Evolutionary conservation across 2,113 vertebrate genomes (phyloP).

Genomic region (Colius striatus): DNA sequence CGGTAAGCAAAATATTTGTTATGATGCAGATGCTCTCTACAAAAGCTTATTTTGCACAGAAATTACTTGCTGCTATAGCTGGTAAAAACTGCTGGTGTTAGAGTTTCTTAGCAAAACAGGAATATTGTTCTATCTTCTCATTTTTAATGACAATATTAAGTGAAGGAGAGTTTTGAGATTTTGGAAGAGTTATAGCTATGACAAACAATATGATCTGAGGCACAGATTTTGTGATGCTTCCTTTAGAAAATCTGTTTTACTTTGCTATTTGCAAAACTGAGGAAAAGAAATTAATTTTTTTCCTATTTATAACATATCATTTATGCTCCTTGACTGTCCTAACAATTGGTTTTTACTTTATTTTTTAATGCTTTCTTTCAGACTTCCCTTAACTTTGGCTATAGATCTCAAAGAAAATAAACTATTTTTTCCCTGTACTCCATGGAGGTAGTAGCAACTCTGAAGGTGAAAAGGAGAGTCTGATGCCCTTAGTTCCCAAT

Average conservation of each 20-base stretch:
- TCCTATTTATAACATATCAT: neutral
- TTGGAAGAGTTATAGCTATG: neutral
- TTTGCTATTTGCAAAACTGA: neutral
- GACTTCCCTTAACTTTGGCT: neutral
- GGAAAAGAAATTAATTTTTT: neutral
- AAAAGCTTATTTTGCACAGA: conserved; percentile 24
- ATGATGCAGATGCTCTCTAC: conserved; percentile 2
- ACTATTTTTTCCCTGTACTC: fast-evolving
- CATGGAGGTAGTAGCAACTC: neutral
- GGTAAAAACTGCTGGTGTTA: neutral
- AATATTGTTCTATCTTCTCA: neutral
- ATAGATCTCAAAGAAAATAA: neutral
- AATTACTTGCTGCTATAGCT: conserved; percentile 5
- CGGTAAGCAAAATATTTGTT: neutral
- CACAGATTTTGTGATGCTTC: neutral
- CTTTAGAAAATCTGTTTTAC: neutral
- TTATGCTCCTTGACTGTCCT: neutral
- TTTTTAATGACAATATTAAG: conserved; percentile 25
- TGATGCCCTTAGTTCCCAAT: neutral
- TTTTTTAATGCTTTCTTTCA: neutral
- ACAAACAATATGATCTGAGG: neutral
- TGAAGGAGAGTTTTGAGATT: neutral
- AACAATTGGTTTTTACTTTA: neutral
- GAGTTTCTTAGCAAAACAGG: neutral
- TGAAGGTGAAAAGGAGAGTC: neutral